Evolutionary conservation across 2,113 vertebrate genomes (phyloP).

Genomic region (Herpetotheres cachinnans): DNA sequence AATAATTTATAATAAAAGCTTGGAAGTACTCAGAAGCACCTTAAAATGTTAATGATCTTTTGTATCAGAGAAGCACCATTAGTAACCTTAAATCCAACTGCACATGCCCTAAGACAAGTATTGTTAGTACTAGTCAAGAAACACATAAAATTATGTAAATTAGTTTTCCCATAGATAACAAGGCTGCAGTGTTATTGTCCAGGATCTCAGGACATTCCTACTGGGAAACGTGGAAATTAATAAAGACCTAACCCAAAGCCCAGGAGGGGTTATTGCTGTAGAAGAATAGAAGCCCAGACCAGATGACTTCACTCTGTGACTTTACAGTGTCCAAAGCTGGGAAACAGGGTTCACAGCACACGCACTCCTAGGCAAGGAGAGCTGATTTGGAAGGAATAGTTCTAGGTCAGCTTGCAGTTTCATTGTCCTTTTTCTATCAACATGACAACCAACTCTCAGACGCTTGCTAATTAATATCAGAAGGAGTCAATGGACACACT

Average conservation of each 20-base stretch:
- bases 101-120: not conserved
- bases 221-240: not conserved
- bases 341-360: not conserved
- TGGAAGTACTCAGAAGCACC: not conserved
- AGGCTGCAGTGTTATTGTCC: not conserved
- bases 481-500: not conserved
- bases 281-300: not conserved
- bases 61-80: not conserved
- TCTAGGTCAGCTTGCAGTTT: not conserved
- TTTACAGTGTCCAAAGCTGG: too few relatives aligned
- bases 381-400: not conserved
- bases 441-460: too few relatives aligned
- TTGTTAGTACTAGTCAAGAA: not conserved
- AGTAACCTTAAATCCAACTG: not conserved
- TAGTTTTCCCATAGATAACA: not conserved
- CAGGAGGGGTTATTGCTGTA: not conserved
- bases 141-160: not conserved
- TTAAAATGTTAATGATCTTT: not conserved
- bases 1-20: not conserved
- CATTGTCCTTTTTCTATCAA: not conserved
- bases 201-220: not conserved
- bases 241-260: not conserved
- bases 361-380: not conserved
- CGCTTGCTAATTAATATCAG: not conserved
- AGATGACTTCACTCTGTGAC: not conserved